Evolutionary conservation across 2,888 invertebrate genomes (phyloP), one percentile per base, ranked within the genome.

Genomic region (Acrobasis consociella): DNA sequence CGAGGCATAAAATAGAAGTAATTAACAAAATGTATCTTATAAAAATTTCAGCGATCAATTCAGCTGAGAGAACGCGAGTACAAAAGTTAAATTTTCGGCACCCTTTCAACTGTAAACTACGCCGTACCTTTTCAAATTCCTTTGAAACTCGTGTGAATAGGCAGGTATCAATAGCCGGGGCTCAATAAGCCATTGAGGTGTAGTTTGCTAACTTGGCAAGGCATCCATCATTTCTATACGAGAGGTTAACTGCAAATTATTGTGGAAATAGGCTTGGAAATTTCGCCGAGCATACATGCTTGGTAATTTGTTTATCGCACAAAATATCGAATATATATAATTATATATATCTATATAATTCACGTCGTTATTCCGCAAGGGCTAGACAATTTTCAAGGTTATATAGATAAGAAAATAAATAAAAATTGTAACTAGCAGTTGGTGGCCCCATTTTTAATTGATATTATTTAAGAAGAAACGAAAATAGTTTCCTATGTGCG

Each of bases 171-270:
- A 56, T 22, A 56, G 56, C 13, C 9, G 17, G 22, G 38, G 7
- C 16, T 56, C 16, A 56, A 56, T 56, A 39, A 42, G 22, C 42
- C 17, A 55, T 55, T 56, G 42, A 56, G 55, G 55, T 39, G 56
- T 56, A 46, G 16, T 38, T 13, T 15, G 56, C 42, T 42, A 56
- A 42, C 56, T 56, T 56, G 16, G 55, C 55, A 42, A n/a, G 16
- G 38, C 59, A 59, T 59, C 59, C 15, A 59, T 59, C 59, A 59
- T 49, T 50, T 38, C 10, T 17, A 15, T 59, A 16, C 11, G 50
- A 49, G 38, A 59, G 50, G 49, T 59, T 17, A 56, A 56, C 46
- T 56, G 42, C 42, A 42, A 56, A 56, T 56, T 11, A 22, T 42
- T 56, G 42, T 5, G 42, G 22, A 46, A 17, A 22, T 42, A 42